Evolutionary conservation across 2,888 invertebrate species (phyloP), one percentile per base, ranked within the genome.

Genomic region (Platycheirus rosarum): DNA sequence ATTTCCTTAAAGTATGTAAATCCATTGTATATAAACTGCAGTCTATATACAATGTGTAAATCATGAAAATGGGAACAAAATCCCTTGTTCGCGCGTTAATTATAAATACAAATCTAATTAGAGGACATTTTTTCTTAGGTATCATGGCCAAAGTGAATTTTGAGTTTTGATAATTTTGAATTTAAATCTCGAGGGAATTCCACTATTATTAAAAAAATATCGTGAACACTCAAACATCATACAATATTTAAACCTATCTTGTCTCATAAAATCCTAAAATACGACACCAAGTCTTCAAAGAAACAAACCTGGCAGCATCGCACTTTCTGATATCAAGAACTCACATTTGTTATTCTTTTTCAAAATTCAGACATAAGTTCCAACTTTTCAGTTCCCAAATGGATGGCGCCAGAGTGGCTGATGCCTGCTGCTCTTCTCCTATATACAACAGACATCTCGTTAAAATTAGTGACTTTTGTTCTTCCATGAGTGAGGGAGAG

Each of bases 401-500:
- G 23, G 14, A 11, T 37, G 13, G 18, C n/a, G 26, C 42, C 7
- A 40, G 11, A 26, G 14, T 13, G 14, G 7, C n/a, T 11, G 2
- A 8, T 7, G 4, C 13, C 3, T 11, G 11, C 29, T 29, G 9
- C 11, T 23, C 16, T 7, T 40, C 40, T 9, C 23, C 37, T 40
- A 23, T 57, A 40, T 20, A 14, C 18, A 60, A 44, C 60, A 60
- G 44, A 42, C 60, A 60, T 60, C 44, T 44, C 29, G 60, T 60
- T 44, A 44, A 60, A 60, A 60, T 60, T 60, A 60, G 44, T 60
- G 60, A 60, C 60, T 60, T 60, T 29, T 42, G 44, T 44, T 29
- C 5, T 44, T 16, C 29, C 44, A 11, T 5, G 11, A 42, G 29
- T 16, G 13, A 18, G 9, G 13, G 2, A 20, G 13, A 11, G n/a